Evolutionary conservation across 1,140 invertebrate species (phyloP), one percentile per base, ranked within the genome.

Genomic region (Zophobas atratus): DNA sequence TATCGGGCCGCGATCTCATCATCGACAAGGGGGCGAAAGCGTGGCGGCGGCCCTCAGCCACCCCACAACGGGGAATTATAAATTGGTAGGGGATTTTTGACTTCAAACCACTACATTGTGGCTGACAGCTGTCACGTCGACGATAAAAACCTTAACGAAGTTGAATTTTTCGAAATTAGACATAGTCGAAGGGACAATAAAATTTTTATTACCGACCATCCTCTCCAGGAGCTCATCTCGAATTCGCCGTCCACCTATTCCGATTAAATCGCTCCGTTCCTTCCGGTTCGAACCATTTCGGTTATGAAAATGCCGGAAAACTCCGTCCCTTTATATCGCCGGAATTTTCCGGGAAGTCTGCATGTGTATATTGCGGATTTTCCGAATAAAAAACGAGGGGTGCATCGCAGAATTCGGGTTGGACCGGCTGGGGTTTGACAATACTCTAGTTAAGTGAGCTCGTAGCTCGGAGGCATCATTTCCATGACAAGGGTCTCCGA

Each of bases 31-130:
- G 70, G 70, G 70, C 51, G 48, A 56, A 41, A 72, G 51, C 48
- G 70, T 51, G 70, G 70, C 51, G 70, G 70, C 51, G 39, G 70
- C 38, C 51, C 48, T 33, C 57, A 63, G 57, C 70, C 51, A 39
- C 80, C 74, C 67, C 60, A 77, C 79, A 79, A 79, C 77, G 77
- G 81, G 81, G 82, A 82, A 81, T 82, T 83, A 81, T 82, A 83
- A 83, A 82, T 81, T 82, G 81, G 77, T 79, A 80, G 83, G 81
- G 79, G 82, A 82, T 83, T 82, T 83, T 84, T 82, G 83, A 84
- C 80, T 84, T 76, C 73, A 83, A 81, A 82, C 82, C 84, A 80
- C 84, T 81, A 83, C 84, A 83, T 85, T 85, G 84, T 81, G 84
- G 84, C 81, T 83, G 83, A 84, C 83, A 84, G 83, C 82, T 84